Base-by-base conservation (phyloP, 2,113 vertebrate genomes). In the Sminthopsis crassicaudata region DNA sequence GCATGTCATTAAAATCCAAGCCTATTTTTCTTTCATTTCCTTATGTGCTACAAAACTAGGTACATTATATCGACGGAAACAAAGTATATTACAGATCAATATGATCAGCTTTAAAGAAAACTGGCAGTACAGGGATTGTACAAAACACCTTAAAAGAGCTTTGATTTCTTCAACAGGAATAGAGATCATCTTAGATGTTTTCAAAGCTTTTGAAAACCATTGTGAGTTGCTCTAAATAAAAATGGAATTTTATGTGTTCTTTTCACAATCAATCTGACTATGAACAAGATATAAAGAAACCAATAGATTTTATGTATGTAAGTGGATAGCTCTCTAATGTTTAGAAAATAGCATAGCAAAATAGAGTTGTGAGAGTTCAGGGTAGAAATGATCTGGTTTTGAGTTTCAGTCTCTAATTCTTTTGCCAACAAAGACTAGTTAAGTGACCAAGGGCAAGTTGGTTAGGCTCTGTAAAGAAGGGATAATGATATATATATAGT, bases 1-100 rank as follows among this genome's bases (percentile, higher is more conserved):
- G 98, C 96, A 97, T 98, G 97, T 98, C 98, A 97, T 98, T 98
- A 98, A 97, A 93, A 91, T 94, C 94, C 95, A 96, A 97, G 96
- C 95, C 97, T 76, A 96, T 97, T 98, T 98, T 96, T 94, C 88
- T 94, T 98, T 97, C 91, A 91, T 94, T 97, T 97, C 95, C 96
- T 94, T 57, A 53, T 96, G 54, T 90, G 46, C 95, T 97, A 92
- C 10, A 96, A 94, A 94, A 23, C 53, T 94, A 90, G 97, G 93
- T 97, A 94, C 60, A 0, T 7, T n/a, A 76, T 97, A 98, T 98
- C 46, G 97, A 98, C 48, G 92, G 97, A 94, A 97, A 46, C 92
- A 97, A 98, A 98, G 97, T 96, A 84, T 97, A 97, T 93, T 92
- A 92, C 92, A 93, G 96, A 98, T 98, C 98, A 94, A 98, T 98